Evolutionary conservation across 2,888 invertebrate species (phyloP).

Genomic region (Dascillus cervinus): DNA sequence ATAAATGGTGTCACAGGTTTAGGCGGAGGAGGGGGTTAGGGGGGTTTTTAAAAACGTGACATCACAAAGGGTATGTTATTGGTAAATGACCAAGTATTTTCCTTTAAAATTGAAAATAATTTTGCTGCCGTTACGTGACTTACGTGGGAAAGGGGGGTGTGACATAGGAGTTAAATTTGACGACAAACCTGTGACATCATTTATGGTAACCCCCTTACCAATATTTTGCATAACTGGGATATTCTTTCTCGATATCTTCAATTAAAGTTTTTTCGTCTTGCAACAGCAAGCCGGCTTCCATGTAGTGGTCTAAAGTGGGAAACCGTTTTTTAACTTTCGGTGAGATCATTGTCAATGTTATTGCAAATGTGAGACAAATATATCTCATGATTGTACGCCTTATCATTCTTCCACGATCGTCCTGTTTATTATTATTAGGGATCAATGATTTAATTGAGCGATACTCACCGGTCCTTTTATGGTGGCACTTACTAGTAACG

Average conservation of each 20-base stretch:
- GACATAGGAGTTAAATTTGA: neutral
- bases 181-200: neutral
- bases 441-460: neutral
- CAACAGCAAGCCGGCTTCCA: constrained; percentile 71
- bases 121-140: neutral
- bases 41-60: no score
- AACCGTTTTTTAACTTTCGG: constrained; percentile 85
- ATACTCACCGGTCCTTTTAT: constrained; percentile 62
- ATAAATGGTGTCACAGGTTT: no score
- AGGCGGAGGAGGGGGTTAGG: no score
- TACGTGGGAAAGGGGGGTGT: neutral
- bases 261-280: constrained; percentile 74
- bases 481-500: constrained; percentile 71
- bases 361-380: constrained; percentile 72
- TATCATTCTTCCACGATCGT: constrained; percentile 69
- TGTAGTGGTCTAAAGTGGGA: constrained; percentile 70
- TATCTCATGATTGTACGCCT: constrained; percentile 72
- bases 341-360: constrained; percentile 77
- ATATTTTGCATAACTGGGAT: constrained; percentile 78
- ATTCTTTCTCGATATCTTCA: constrained; percentile 67
- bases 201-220: constrained; percentile 62
- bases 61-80: no score
- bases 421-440: constrained; percentile 40
- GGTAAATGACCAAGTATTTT: no score
- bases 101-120: neutral